Evolutionary conservation across 2,888 invertebrate species (phyloP), one percentile per base, ranked within the genome.

Genomic region (Parnassius mnemosyne): DNA sequence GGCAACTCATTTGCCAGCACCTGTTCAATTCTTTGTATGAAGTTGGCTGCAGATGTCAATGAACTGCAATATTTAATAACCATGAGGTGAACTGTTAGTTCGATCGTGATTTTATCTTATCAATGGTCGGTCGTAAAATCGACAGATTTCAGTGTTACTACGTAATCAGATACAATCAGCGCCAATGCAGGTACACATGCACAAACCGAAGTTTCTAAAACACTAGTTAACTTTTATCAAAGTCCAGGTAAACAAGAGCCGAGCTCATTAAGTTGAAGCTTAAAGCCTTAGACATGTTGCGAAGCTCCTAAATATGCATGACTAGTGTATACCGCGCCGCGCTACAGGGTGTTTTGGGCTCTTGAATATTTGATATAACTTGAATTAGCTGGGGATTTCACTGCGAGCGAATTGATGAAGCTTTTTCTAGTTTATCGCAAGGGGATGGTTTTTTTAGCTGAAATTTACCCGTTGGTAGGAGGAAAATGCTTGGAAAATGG

Each of bases 241-340:
- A 55, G 52, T 51, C 58, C 58, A 50, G 44, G 63, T 54, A 46
- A 55, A 63, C 63, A 60, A 56, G 60, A 43, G 60, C 51, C 76
- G 77, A 77, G 78, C 81, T 81, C 79, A 83, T 84, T 83, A 83
- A 74, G 75, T 69, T 65, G 63, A 65, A 71, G 79, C 79, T 83
- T 83, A 83, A 83, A 84, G 77, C 83, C 82, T 80, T 80, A 83
- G 71, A 74, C 78, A 78, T 76, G 83, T 80, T 72, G 74, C 70
- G 66, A 68, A 71, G 71, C 75, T 71, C 71, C 83, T 80, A 79
- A 82, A 82, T 83, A 84, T 85, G 79, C 83, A 81, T 75, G 78
- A 70, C 71, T 71, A 69, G 70, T 68, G 65, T 68, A 64, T 69
- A 67, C 66, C 60, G 49, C 66, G 44, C 65, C 57, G n/a, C 25